Base-by-base conservation (phyloP, 1,140 invertebrate species). In the Pomacea maculata region DNA sequence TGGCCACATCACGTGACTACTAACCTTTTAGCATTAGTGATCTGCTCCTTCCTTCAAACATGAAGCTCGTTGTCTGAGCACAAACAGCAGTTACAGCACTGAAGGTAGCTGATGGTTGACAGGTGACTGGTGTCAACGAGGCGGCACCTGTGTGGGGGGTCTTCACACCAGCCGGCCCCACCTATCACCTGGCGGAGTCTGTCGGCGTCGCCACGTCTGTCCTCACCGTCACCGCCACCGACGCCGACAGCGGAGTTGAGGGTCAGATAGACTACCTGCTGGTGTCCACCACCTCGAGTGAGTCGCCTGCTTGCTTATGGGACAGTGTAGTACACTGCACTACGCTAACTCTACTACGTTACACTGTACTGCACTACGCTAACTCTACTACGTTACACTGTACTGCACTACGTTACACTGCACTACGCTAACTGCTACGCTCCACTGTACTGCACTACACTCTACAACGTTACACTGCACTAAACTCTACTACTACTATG, bases 221-320 rank as follows among this genome's bases (percentile, higher is more conserved):
- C 10, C 14, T 79, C 29, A 82, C 84, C 54, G 29, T 85, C 12
- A 73, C 76, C 9, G 83, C 83, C n/a, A 65, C 73, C 11, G 85
- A 85, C 70, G 45, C 17, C n/a, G 85, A 85, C 67, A 45, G 57
- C 21, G 79, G 80, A 17, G 61, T 63, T 19, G 83, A 85, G 54
- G 82, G 78, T 21, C 52, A 68, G 15, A 15, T 85, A 19, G 61
- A 68, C 29, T 85, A 83, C 73, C 15, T 70, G 52, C 52, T 83
- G 52, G 70, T 77, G 5, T 83, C 80, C 45, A 68, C 65, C 54
- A 21, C 71, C 34, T 6, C 71, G 4, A 73, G 71, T 73, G 19
- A 25, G 70, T 71, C n/a, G 19, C 45, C 10, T 71, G 5, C 34
- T n/a, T 21, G 25, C 25, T 25, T 25, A 25, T 25, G 25, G 25